Base-by-base conservation (phyloP, 2,888 invertebrate genomes). In the Sicus ferrugineus region DNA sequence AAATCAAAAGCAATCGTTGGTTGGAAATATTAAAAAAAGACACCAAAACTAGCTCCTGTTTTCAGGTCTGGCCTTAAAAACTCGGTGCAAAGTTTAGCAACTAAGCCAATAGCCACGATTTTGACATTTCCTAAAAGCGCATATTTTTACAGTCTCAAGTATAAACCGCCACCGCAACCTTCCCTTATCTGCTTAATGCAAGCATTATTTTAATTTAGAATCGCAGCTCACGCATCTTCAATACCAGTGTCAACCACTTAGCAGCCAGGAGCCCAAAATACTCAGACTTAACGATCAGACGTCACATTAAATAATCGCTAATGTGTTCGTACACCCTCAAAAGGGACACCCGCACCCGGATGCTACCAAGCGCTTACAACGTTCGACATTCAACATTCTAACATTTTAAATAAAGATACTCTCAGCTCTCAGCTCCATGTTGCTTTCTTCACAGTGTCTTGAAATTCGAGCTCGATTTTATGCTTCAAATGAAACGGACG, bases 401-500 rank as follows among this genome's bases (percentile, higher is more conserved):
- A 16, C n/a, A 46, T n/a, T 46, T 46, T 5, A 46, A 42, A 69
- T 65, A 66, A 67, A 62, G 64, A 71, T 70, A 73, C 70, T 70
- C 70, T 76, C 75, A 78, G 42, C 14, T 7, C 42, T 14, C 58
- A 68, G 48, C 72, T 70, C 70, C 70, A 56, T 62, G n/a, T 65
- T 58, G 63, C 67, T 21, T 67, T 67, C 62, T 78, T 78, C 80
- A 78, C 77, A 77, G 74, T 73, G 67, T 68, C 73, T 73, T 79
- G 85, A 81, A 84, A 85, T 84, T 76, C 75, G 83, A 85, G 79
- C 79, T 76, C 73, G 72, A 78, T 81, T 83, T 83, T 77, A 83
- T 83, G 82, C 80, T 75, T 78, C 78, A 80, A 77, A 77, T 79
- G 76, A 75, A 79, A 77, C 73, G 75, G 76, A 75, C 71, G 42